Conservation (phyloP, 2,888 invertebrate species). For the Boloria selene region DNA sequence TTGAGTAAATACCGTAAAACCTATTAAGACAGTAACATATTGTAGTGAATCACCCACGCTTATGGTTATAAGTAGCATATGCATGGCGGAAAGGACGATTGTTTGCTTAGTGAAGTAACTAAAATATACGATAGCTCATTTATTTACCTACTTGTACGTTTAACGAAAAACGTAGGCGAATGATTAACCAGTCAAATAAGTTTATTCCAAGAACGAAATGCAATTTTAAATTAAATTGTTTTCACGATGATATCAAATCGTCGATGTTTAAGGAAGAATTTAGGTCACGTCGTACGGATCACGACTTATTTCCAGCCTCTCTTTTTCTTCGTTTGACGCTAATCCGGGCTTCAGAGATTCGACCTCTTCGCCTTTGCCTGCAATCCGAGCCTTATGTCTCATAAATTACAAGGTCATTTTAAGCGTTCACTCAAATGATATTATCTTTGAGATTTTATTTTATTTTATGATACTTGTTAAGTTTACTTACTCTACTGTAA, state of each 20-base stretch:
- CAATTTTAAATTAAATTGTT: constrained; percentile 74
- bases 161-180: not conserved
- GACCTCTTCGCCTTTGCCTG: constrained; percentile 53
- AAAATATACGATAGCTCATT: not conserved
- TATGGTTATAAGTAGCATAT: too few species aligned
- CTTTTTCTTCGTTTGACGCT: constrained; percentile 80
- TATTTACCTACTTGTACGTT: not conserved
- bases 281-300: constrained; percentile 80
- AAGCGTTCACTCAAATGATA: constrained; percentile 11
- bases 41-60: too few species aligned
- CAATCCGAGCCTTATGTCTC: constrained; percentile 49
- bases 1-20: too few species aligned
- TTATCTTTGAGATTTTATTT: not conserved
- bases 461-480: too few species aligned
- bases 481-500: too few species aligned
- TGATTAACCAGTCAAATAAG: constrained; percentile 41
- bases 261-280: constrained; percentile 77
- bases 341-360: constrained; percentile 77
- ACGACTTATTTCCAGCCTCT: constrained; percentile 78
- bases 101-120: too few species aligned
- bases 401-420: constrained; percentile 55
- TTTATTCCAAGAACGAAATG: constrained; percentile 60
- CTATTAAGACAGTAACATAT: too few species aligned
- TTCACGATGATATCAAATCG: constrained; percentile 76
- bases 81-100: too few species aligned